phyloP scores from a whole-genome alignment of 2,113 vertebrate species.

The Chaetura pelagica region DNA sequence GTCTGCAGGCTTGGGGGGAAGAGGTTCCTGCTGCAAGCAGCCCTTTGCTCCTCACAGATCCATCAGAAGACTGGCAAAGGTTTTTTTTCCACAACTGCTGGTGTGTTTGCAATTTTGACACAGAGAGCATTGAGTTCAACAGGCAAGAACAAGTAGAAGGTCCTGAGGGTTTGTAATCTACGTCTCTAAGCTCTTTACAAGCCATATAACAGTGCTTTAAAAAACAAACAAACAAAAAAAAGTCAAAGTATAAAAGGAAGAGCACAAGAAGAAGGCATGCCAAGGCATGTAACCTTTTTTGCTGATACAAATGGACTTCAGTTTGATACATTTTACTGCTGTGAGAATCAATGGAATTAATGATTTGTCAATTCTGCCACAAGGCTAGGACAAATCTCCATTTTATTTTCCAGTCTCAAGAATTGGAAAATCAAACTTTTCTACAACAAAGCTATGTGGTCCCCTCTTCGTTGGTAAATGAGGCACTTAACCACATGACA shows the following conservation, averaged over 20 bases:
- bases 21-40: accelerated
- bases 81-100: neutral
- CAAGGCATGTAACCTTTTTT: constrained; percentile 15
- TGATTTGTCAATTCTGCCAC: constrained; percentile 66
- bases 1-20: neutral
- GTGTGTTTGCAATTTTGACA: neutral
- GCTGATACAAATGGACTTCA: constrained; percentile 54
- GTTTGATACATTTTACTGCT: constrained; percentile 54
- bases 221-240: constrained; percentile 13
- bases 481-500: neutral
- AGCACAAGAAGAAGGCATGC: neutral
- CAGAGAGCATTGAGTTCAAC: neutral
- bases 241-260: constrained; percentile 23
- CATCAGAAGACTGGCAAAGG: neutral
- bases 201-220: neutral
- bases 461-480: constrained; percentile 11
- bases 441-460: constrained; percentile 34
- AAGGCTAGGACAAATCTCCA: constrained; percentile 58
- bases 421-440: constrained; percentile 57
- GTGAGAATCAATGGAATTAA: constrained; percentile 67
- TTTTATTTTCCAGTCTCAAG: constrained; percentile 55
- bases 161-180: neutral
- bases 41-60: neutral
- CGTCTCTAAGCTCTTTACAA: neutral
- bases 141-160: neutral